Evolutionary conservation across 2,113 vertebrate species (phyloP).

Genomic region (Oreochromis aureus): DNA sequence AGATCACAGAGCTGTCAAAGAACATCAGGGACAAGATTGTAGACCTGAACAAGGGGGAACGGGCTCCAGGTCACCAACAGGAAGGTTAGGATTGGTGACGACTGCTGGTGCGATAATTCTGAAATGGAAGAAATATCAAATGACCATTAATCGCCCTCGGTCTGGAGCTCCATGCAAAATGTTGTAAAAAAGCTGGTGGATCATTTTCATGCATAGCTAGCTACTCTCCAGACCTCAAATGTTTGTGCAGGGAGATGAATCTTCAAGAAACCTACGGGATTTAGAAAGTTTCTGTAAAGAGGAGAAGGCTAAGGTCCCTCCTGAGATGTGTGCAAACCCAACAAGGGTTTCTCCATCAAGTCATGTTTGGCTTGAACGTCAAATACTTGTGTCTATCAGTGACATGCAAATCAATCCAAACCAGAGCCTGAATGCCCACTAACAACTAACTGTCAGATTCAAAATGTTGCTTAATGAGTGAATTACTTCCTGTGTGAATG

Average conservation of each 20-base stretch:
- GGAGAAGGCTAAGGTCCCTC: neutral
- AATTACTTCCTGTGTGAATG: neutral
- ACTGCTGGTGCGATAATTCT: neutral
- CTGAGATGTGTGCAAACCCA: neutral
- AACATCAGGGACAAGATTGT: neutral
- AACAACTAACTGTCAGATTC: neutral
- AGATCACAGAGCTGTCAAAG: neutral
- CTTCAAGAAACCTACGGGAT: neutral
- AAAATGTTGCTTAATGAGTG: neutral
- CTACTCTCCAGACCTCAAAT: neutral
- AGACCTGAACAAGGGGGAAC: neutral
- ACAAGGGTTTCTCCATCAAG: neutral
- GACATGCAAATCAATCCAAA: neutral
- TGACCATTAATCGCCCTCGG: neutral
- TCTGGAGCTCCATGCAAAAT: neutral
- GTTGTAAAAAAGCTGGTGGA: neutral
- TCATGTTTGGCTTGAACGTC: neutral
- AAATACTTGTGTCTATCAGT: neutral
- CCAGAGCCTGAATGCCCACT: neutral
- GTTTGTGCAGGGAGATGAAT: neutral
- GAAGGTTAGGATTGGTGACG: neutral
- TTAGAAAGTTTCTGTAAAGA: neutral
- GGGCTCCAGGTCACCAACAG: neutral
- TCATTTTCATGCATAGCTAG: neutral
- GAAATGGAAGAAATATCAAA: neutral